Conservation (phyloP, 2,888 invertebrate species). For the Lamellibrachia satsuma region DNA sequence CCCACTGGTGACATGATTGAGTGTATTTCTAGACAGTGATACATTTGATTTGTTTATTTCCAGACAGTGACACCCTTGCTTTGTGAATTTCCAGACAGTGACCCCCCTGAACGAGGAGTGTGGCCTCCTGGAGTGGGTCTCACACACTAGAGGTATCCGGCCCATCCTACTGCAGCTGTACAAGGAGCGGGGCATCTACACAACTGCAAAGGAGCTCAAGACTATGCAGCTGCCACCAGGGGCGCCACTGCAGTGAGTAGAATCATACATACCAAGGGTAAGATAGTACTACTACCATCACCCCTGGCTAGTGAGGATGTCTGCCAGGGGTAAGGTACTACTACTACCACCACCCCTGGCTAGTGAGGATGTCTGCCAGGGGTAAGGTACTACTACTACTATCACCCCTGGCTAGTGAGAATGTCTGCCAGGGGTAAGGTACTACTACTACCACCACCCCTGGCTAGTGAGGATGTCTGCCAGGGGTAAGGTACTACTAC, state of each 20-base stretch:
- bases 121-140: slow-evolving; percentile 96
- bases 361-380: not conserved
- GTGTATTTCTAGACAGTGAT: slow-evolving; percentile 71
- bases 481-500: too few relatives aligned
- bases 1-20: slow-evolving; percentile 82
- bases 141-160: slow-evolving; percentile 73
- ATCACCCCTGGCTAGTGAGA: too few relatives aligned
- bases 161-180: slow-evolving; percentile 63
- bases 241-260: slow-evolving; percentile 71
- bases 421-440: too few relatives aligned
- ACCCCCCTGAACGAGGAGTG: slow-evolving; percentile 93
- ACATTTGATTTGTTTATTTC: slow-evolving; percentile 73
- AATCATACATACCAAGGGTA: too few relatives aligned
- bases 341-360: not conserved
- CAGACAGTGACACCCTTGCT: slow-evolving; percentile 82
- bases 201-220: slow-evolving; percentile 73
- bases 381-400: too few relatives aligned
- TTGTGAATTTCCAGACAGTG: slow-evolving; percentile 68
- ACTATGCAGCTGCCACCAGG: slow-evolving; percentile 71
- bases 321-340: too few relatives aligned
- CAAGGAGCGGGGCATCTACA: slow-evolving; percentile 71
- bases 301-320: too few relatives aligned
- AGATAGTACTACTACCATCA: too few relatives aligned
- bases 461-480: too few relatives aligned
- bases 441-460: too few relatives aligned